Evolutionary conservation across 2,797 vertebrate species (phyloP).

Genomic region (Sebastes hubbsi): DNA sequence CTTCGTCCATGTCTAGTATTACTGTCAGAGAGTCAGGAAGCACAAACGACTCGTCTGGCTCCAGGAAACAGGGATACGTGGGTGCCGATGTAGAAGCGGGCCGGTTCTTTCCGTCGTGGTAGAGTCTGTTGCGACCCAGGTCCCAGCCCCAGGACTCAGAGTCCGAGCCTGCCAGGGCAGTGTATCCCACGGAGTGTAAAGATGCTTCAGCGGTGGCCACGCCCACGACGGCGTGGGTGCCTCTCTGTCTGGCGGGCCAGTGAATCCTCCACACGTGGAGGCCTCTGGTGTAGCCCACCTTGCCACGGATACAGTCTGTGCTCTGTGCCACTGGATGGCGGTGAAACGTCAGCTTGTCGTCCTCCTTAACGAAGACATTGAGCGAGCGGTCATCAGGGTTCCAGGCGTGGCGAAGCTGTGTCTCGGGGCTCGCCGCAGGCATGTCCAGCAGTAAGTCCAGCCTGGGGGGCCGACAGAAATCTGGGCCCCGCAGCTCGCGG

Average conservation of each 20-base stretch:
- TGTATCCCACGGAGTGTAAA: slow-evolving; percentile 96
- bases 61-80: slow-evolving; percentile 94
- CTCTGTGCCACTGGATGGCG: slow-evolving; percentile 97
- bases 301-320: slow-evolving; percentile 95
- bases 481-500: slow-evolving; percentile 88
- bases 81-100: slow-evolving; percentile 83
- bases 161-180: slow-evolving; percentile 93
- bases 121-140: slow-evolving; percentile 97
- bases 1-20: slow-evolving; percentile 99
- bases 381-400: slow-evolving; percentile 96
- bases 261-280: slow-evolving; percentile 95
- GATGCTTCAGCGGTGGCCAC: slow-evolving; percentile 91
- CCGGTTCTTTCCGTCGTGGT: slow-evolving; percentile 94
- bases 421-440: slow-evolving; percentile 86
- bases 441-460: slow-evolving; percentile 96
- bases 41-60: slow-evolving; percentile 95
- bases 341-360: slow-evolving; percentile 96
- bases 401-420: slow-evolving; percentile 93
- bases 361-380: slow-evolving; percentile 98
- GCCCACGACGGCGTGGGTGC: slow-evolving; percentile 95
- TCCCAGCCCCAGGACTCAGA: slow-evolving; percentile 98
- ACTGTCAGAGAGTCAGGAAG: slow-evolving; percentile 94
- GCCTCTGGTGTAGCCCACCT: slow-evolving; percentile 92
- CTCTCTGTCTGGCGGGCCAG: slow-evolving; percentile 93
- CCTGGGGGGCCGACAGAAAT: slow-evolving; percentile 92